Base-by-base conservation (phyloP, 2,888 invertebrate genomes). In the Phaonia tiefii region DNA sequence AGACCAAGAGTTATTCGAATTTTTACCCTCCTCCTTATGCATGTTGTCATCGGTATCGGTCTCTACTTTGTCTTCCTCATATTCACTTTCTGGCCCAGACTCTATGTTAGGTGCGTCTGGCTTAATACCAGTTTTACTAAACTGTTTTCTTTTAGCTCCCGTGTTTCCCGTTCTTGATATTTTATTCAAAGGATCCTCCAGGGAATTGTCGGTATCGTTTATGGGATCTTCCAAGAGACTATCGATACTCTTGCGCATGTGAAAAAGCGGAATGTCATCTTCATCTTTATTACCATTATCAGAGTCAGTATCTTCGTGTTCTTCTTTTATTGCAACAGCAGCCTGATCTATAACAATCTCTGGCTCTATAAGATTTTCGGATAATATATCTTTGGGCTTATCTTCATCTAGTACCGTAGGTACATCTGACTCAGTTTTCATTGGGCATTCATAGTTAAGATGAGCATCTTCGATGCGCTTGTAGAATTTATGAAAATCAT, bases 161-260 rank as follows among this genome's bases (percentile, higher is more conserved):
- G 7, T 44, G 42, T 37, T 20, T 8, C 49, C 1, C 10, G 4
- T 8, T 22, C 39, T 63, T 20, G 11, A 3, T 1, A 42, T 10
- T 44, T 63, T 63, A 25, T 42, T 44, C n/a, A 63, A 63, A n/a
- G 63, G 63, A 44, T 63, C 63, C 15, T 63, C 63, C n/a, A 31
- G 17, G 10, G 22, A 25, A 10, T 11, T 25, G 13, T 44, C 65
- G 10, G n/a, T 65, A 4, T 46, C 15, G 25, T 65, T 11, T 42
- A 11, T 15, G 13, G n/a, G 10, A 26, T n/a, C 22, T 46, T 20
- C 7, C n/a, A 1, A 20, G 7, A 7, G 7, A 44, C n/a, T 22
- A 25, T 26, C 44, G 25, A 17, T 1, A 20, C 20, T 49, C 25
- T 39, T 63, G 10, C 63, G 63, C n/a, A 25, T 65, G 25, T 44